Evolutionary conservation across 2,797 vertebrate species (phyloP).

Genomic region (Crossoptilon crossoptilon): DNA sequence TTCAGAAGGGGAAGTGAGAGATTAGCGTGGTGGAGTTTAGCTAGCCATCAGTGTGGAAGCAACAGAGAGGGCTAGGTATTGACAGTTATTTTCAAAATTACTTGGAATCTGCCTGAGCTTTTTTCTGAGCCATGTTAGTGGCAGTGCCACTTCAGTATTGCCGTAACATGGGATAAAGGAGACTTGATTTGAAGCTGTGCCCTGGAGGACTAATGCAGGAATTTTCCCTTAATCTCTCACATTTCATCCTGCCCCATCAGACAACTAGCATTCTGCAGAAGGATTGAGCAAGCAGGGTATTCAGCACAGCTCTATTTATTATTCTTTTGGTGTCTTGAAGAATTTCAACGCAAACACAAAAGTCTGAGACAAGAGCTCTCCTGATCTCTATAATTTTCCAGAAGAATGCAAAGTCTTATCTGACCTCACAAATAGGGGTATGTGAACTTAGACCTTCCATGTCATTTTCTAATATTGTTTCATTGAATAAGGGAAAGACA

Average conservation of each 20-base stretch:
- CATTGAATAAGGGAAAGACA: background rate
- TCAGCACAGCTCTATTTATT: background rate
- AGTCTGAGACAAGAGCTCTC: background rate
- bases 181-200: background rate
- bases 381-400: background rate
- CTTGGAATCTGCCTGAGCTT: background rate
- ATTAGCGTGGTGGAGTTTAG: background rate
- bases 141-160: background rate
- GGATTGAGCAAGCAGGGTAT: background rate
- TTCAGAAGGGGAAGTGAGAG: background rate
- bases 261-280: background rate
- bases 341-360: background rate
- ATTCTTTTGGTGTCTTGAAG: background rate
- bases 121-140: background rate
- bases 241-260: background rate
- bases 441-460: background rate
- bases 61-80: background rate
- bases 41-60: background rate
- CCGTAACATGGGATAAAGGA: background rate
- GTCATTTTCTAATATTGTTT: background rate
- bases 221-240: background rate
- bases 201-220: background rate
- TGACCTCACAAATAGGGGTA: fast-evolving
- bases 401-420: background rate
- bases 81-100: background rate